Percentiles rank a stretch among this genome's conserved stretches.
Conservation (phyloP, 1,140 invertebrate species). For the Acyrthosiphon pisum region DNA sequence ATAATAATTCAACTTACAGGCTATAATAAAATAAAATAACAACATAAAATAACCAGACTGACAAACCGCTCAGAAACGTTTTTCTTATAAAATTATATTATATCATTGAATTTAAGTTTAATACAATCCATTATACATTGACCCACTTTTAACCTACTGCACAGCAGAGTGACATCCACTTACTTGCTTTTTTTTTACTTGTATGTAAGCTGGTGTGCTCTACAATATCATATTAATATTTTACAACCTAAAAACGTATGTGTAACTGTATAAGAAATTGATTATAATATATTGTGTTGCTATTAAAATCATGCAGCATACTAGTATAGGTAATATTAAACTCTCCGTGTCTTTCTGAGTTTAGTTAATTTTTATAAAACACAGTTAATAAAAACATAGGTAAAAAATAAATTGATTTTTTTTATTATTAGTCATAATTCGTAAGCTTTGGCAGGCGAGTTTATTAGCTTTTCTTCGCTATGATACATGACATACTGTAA, state of each 20-base stretch:
- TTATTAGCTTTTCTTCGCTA: background rate
- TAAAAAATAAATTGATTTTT: background rate
- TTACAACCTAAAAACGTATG: background rate
- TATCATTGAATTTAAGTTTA: too few species aligned
- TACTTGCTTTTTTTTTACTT: background rate
- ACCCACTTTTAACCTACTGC: too few species aligned
- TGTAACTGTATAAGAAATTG: background rate
- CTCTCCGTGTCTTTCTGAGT: background rate
- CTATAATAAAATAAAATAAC: too few species aligned
- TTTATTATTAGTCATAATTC: background rate
- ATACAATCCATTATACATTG: too few species aligned
- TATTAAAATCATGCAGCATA: background rate
- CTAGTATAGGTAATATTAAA: too few species aligned
- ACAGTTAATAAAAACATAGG: background rate
- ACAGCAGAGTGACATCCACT: too few species aligned
- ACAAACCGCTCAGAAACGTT: too few species aligned
- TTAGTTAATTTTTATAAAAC: background rate
- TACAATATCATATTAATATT: background rate
- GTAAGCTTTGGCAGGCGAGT: background rate
- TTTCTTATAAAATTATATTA: too few species aligned
- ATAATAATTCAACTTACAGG: too few species aligned
- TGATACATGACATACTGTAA: background rate
- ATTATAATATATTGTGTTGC: background rate
- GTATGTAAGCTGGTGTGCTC: background rate
- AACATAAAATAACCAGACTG: too few species aligned